Percentiles rank a stretch among this genome's conserved stretches.
Conservation (phyloP, 2,113 vertebrate genomes). For the Pipa parva region DNA sequence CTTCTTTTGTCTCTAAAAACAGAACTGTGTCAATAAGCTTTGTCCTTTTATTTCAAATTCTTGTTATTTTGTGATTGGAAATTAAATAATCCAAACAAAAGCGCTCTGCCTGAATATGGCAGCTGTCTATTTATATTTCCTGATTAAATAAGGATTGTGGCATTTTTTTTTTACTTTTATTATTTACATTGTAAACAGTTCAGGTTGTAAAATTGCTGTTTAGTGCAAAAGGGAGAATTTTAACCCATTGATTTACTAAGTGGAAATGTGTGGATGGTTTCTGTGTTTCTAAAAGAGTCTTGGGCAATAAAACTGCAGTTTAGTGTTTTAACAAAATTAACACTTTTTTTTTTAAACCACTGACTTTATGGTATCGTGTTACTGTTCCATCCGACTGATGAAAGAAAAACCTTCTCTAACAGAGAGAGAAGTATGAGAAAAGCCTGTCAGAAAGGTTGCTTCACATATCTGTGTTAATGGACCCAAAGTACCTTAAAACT, state of each 20-base stretch:
- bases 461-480: not conserved
- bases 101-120: slow-evolving; percentile 13
- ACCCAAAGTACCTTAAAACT: no score
- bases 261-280: not conserved
- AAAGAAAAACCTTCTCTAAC: not conserved
- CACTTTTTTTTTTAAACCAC: not conserved
- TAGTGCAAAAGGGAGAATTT: not conserved
- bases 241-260: slow-evolving; percentile 2
- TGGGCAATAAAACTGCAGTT: not conserved
- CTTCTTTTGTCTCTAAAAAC: not conserved
- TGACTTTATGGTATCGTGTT: not conserved
- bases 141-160: slow-evolving; percentile 12
- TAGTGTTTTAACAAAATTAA: not conserved
- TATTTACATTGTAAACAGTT: slow-evolving; percentile 40
- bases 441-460: not conserved
- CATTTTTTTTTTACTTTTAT: slow-evolving; percentile 21
- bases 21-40: not conserved
- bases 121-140: slow-evolving; percentile 32
- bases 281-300: not conserved
- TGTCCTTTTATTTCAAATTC: slow-evolving; percentile 9
- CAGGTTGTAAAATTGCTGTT: slow-evolving; percentile 15
- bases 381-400: not conserved
- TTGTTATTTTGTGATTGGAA: slow-evolving; percentile 8
- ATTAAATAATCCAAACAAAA: slow-evolving; percentile 7
- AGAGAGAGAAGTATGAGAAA: not conserved